Evolutionary conservation across 2,797 vertebrate genomes (phyloP).

Genomic region (Hafferia zeledoni): DNA sequence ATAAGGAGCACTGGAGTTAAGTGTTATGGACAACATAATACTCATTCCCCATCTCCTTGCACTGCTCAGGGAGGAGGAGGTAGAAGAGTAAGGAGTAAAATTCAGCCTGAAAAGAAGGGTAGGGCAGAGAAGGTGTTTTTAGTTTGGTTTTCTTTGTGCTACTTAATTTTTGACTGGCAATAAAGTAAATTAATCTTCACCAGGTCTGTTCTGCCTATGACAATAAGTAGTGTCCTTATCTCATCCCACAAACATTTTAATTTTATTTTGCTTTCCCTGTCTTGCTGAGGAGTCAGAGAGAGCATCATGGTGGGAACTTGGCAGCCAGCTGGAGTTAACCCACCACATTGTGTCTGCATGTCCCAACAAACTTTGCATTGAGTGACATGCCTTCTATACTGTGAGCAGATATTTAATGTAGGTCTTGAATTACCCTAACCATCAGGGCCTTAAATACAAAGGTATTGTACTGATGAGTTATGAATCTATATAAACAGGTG

Average conservation of each 20-base stretch:
- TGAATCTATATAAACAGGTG: neutral
- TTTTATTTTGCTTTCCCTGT: neutral
- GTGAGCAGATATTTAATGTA: neutral
- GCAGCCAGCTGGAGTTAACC: neutral
- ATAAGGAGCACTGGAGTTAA: neutral
- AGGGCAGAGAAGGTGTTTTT: fast-evolving
- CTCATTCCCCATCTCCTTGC: neutral
- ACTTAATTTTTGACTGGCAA: neutral
- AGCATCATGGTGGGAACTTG: neutral
- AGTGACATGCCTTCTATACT: neutral
- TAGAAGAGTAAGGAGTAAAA: neutral
- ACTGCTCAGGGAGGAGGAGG: neutral
- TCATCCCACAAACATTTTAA: fast-evolving
- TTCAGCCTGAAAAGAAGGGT: neutral
- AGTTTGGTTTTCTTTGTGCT: neutral
- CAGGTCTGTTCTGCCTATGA: neutral
- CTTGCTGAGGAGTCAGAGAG: neutral
- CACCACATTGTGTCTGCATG: neutral
- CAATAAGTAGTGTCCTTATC: neutral
- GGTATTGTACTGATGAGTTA: neutral
- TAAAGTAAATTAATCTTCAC: neutral
- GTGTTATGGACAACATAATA: neutral
- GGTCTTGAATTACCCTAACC: neutral
- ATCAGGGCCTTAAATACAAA: neutral
- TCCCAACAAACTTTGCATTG: neutral